phyloP scores from a whole-genome alignment of 2,113 vertebrate species.

The Centrocercus urophasianus region DNA sequence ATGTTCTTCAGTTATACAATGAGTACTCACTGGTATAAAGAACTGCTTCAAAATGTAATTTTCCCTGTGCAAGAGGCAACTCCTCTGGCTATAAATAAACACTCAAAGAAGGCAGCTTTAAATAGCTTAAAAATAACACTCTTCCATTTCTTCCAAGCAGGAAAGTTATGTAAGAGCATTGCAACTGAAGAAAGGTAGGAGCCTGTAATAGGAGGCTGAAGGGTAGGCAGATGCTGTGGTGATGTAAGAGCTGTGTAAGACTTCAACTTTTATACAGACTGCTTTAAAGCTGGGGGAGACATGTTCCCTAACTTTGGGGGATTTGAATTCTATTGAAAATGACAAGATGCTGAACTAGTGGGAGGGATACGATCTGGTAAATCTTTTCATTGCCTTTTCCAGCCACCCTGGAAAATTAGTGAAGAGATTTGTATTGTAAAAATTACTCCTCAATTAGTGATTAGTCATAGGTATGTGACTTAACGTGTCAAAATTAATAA shows the following conservation, averaged over 20 bases:
- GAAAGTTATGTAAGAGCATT: slow-evolving; percentile 20
- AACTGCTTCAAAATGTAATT: slow-evolving; percentile 22
- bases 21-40: background rate
- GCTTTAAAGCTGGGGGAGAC: background rate
- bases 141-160: background rate
- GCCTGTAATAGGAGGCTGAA: background rate
- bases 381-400: background rate
- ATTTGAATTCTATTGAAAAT: background rate
- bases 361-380: background rate
- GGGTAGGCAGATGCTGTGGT: background rate
- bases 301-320: background rate
- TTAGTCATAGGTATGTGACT: background rate
- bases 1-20: background rate
- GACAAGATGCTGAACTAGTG: background rate
- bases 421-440: background rate
- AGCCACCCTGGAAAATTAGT: background rate
- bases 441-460: background rate
- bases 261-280: background rate
- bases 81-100: slow-evolving; percentile 50
- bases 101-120: background rate
- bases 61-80: background rate
- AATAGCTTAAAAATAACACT: background rate
- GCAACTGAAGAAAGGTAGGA: background rate
- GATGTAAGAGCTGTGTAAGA: background rate
- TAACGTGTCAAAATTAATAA: background rate